Conservation (phyloP, 2,113 vertebrate species). For the Phylloscopus trochilus region DNA sequence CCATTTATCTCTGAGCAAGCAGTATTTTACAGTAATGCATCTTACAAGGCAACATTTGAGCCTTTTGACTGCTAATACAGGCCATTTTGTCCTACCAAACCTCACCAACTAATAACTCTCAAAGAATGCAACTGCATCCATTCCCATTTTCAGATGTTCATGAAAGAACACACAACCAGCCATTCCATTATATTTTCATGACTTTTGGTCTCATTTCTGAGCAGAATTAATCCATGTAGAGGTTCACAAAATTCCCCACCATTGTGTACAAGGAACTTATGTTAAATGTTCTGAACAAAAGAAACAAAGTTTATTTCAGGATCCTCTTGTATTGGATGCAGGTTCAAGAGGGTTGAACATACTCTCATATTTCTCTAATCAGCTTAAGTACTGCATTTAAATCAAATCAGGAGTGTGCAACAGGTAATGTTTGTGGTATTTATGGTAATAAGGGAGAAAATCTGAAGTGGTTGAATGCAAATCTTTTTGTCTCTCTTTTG, state of each 20-base stretch:
- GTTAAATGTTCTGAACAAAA: not conserved
- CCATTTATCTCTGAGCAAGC: not conserved
- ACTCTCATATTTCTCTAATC: slow-evolving; percentile 50
- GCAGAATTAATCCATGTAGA: not conserved
- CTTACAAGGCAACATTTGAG: not conserved
- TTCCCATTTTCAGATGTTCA: not conserved
- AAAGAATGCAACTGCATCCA: not conserved
- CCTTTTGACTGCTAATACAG: not conserved
- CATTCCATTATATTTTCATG: not conserved
- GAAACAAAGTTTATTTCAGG: slow-evolving; percentile 28
- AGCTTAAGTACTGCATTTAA: slow-evolving; percentile 65
- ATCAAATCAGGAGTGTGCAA: slow-evolving; percentile 63
- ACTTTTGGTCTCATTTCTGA: not conserved
- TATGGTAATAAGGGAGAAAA: slow-evolving; percentile 64
- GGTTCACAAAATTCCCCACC: not conserved
- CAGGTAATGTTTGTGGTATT: slow-evolving; percentile 60
- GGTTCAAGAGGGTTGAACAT: slow-evolving; percentile 43
- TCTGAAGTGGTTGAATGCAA: slow-evolving; percentile 53
- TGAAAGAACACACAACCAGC: not conserved
- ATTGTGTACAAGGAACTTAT: not conserved
- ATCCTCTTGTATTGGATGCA: not conserved
- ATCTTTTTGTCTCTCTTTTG: slow-evolving; percentile 53
- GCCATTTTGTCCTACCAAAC: not conserved
- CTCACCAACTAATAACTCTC: not conserved
- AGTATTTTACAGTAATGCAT: not conserved